Conservation (phyloP, 2,113 vertebrate species). For the Rhipidura dahli region DNA sequence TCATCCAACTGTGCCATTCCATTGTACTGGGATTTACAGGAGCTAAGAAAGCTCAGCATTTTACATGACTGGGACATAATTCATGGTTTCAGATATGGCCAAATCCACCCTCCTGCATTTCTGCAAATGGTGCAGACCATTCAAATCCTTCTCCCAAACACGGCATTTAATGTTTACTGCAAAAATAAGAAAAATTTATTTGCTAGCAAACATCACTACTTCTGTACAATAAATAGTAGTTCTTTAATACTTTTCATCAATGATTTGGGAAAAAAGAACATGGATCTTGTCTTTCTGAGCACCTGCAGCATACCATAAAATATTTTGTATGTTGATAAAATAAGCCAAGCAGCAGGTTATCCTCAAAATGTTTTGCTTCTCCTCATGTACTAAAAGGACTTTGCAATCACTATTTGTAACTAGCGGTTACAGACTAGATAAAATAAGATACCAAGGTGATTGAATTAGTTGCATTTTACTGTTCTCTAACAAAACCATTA, state of each 20-base stretch:
- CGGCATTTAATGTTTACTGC: background rate
- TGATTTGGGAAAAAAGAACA: background rate
- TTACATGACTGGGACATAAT: background rate
- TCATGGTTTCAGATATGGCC: background rate
- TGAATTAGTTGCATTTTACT: background rate
- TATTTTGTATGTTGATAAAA: background rate
- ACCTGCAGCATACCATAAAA: background rate
- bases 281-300: background rate
- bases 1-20: background rate
- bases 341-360: background rate
- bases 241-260: background rate
- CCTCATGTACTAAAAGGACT: background rate
- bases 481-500: background rate
- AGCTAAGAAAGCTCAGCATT: background rate
- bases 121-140: background rate
- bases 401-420: background rate
- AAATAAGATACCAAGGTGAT: background rate
- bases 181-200: background rate
- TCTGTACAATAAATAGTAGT: background rate
- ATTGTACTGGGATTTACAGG: background rate
- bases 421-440: background rate
- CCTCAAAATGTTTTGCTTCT: background rate
- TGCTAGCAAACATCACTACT: background rate
- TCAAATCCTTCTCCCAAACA: background rate
- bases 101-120: background rate